These are phyloP conservation scores for Agapostemon virescens DNA, from an alignment of 2,888 invertebrate species.

Conservation along the genomic window DNA sequence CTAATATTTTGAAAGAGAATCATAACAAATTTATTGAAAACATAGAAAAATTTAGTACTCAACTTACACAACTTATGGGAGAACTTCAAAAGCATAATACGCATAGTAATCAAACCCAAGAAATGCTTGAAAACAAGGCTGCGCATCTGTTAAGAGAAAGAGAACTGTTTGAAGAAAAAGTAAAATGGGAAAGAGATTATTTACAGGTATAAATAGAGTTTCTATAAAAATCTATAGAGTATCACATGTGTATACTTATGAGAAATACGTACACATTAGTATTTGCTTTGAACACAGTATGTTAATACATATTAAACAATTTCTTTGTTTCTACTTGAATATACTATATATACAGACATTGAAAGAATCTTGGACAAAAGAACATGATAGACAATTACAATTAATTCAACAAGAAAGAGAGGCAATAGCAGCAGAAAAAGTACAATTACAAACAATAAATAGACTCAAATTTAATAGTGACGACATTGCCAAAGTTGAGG, in stretches of 20 bases:
- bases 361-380: constrained; percentile 75
- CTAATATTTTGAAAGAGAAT: constrained; percentile 65
- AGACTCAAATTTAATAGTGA: constrained; percentile 70
- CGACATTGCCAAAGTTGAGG: constrained; percentile 74
- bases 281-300: background rate
- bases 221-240: background rate
- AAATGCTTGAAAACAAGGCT: constrained; percentile 69
- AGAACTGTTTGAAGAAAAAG: constrained; percentile 75
- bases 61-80: constrained; percentile 63
- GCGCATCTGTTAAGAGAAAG: constrained; percentile 70
- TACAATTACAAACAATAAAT: constrained; percentile 72
- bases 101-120: constrained; percentile 68
- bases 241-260: background rate
- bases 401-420: constrained; percentile 72
- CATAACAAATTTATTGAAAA: constrained; percentile 69
- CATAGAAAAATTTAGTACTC: constrained; percentile 69
- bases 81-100: constrained; percentile 71
- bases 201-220: constrained; percentile 63
- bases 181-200: constrained; percentile 74
- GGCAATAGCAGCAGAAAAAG: constrained; percentile 70
- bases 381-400: constrained; percentile 73
- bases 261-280: background rate
- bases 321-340: background rate
- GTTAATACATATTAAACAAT: background rate
- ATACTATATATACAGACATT: constrained; percentile 59